Percentiles rank a stretch among this genome's conserved stretches.
Evolutionary conservation across 1,140 invertebrate species (phyloP).

Genomic region (Drosophila kanapiae): DNA sequence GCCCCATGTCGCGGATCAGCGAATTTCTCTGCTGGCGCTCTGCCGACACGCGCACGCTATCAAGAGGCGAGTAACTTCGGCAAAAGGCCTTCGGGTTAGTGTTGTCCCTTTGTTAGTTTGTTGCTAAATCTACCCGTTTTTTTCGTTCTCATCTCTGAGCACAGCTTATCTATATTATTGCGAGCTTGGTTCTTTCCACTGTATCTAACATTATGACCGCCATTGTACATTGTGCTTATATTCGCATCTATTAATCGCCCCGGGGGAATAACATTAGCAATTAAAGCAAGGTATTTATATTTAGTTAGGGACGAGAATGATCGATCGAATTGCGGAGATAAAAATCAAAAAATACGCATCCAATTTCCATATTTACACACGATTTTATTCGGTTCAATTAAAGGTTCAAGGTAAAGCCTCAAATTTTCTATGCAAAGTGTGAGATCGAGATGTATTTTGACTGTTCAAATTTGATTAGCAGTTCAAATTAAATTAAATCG

Average conservation of each 20-base stretch:
- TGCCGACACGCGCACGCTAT: too few species aligned
- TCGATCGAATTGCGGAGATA: constrained; percentile 23
- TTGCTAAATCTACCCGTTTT: too few species aligned
- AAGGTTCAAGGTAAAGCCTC: constrained; percentile 57
- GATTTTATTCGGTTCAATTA: constrained; percentile 43
- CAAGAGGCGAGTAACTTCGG: too few species aligned
- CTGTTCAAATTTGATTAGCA: constrained; percentile 26
- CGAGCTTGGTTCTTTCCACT: neutral
- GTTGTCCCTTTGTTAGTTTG: too few species aligned
- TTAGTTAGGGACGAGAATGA: constrained; percentile 23
- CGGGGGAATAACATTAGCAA: constrained; percentile 70
- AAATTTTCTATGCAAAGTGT: constrained; percentile 61
- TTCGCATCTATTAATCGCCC: constrained; percentile 36
- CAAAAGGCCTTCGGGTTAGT: too few species aligned
- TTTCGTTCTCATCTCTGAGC: too few species aligned
- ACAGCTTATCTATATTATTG: neutral
- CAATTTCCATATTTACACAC: constrained; percentile 44
- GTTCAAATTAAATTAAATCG: constrained; percentile 19
- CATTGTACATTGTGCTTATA: constrained; percentile 11
- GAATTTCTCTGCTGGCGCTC: too few species aligned
- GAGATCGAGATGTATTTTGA: constrained; percentile 40
- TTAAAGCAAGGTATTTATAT: constrained; percentile 53
- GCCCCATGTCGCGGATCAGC: too few species aligned
- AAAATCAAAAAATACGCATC: constrained; percentile 20
- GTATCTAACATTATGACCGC: neutral